These are phyloP conservation scores for Alces alces DNA, from an alignment of 2,113 vertebrate genomes.

Conservation along the genomic window DNA sequence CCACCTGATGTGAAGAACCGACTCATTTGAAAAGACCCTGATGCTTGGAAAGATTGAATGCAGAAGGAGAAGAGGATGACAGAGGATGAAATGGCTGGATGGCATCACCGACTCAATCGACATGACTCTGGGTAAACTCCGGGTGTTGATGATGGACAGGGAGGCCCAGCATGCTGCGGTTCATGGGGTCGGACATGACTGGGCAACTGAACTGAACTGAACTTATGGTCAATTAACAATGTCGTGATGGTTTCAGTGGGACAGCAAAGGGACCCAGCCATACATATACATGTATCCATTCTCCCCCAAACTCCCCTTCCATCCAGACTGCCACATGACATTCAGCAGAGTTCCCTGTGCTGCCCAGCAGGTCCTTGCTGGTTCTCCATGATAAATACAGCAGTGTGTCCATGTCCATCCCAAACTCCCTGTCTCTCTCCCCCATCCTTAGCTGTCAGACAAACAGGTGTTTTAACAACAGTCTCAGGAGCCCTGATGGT, in stretches of 20 bases:
- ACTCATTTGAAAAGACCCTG: background rate
- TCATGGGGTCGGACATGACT: fast-evolving
- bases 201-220: background rate
- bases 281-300: background rate
- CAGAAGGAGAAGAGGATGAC: fast-evolving
- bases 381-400: fast-evolving
- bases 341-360: background rate
- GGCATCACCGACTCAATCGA: background rate
- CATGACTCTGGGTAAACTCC: background rate
- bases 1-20: background rate
- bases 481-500: background rate
- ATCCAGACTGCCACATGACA: background rate
- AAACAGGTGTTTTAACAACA: background rate
- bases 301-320: background rate
- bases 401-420: background rate
- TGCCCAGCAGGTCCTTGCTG: background rate
- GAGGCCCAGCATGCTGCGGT: fast-evolving
- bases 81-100: background rate
- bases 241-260: background rate
- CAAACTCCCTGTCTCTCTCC: background rate
- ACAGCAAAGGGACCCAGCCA: background rate
- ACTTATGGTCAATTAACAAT: background rate
- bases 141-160: background rate
- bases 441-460: background rate
- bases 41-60: background rate